Evolutionary conservation across 2,797 vertebrate genomes (phyloP).

Genomic region (Trachops cirrhosus): DNA sequence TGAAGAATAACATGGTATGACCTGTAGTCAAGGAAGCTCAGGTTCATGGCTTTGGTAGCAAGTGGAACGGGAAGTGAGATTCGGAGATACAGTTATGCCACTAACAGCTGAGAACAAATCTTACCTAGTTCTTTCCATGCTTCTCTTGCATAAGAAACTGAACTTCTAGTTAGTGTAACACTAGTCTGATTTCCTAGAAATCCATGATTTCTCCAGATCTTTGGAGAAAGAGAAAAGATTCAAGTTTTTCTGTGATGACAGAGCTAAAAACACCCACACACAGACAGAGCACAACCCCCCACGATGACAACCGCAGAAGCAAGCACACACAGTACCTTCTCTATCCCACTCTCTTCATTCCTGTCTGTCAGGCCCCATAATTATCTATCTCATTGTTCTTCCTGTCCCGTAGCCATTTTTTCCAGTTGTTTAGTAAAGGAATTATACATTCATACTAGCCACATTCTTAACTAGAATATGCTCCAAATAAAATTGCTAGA

Average conservation of each 20-base stretch:
- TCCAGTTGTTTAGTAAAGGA: conserved; percentile 6
- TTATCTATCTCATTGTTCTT: conserved; percentile 38
- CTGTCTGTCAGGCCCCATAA: not conserved
- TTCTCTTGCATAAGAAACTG: not conserved
- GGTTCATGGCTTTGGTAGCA: not conserved
- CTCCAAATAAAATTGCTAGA: not conserved
- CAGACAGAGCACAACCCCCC: not conserved
- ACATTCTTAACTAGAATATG: conserved; percentile 1
- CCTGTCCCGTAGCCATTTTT: not conserved
- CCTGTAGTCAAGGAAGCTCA: not conserved
- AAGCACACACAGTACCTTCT: not conserved
- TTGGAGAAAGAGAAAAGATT: not conserved
- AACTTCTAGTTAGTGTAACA: conserved; percentile 3
- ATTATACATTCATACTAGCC: not conserved
- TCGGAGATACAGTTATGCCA: not conserved
- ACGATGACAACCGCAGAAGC: not conserved
- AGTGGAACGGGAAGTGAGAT: not conserved
- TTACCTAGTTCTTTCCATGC: not conserved
- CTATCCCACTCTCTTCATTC: not conserved
- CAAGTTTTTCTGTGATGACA: not conserved
- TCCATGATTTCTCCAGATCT: conserved; percentile 13
- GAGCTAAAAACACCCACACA: not conserved
- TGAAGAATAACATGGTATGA: not conserved
- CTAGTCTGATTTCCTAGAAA: conserved; percentile 8
- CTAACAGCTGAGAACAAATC: not conserved